Conservation (phyloP, 2,113 vertebrate species). For the Aldabrachelys gigantea region DNA sequence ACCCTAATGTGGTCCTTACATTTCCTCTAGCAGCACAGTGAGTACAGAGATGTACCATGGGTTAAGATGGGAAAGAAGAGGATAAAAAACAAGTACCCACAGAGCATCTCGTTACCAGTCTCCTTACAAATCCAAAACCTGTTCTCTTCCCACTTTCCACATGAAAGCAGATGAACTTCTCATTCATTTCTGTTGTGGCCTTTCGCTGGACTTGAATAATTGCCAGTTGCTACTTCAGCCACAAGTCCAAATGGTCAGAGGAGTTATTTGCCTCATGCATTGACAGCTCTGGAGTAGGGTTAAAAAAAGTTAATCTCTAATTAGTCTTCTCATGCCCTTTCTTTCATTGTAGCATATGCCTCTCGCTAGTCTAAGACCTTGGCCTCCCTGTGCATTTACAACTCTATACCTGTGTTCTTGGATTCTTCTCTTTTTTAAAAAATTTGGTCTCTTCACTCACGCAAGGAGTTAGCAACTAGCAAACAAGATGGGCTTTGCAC, state of each 20-base stretch:
- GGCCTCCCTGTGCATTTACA: neutral
- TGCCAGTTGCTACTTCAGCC: neutral
- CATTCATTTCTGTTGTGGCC: neutral
- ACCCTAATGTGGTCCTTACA: neutral
- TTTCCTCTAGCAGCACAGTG: neutral
- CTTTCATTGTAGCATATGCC: accelerated
- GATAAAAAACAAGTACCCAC: neutral
- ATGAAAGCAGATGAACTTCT: neutral
- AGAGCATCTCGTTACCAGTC: neutral
- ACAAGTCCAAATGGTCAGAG: constrained; percentile 35
- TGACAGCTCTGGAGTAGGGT: constrained; percentile 31
- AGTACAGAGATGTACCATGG: accelerated
- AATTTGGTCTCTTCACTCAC: neutral
- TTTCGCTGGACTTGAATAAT: constrained; percentile 6
- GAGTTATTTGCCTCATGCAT: constrained; percentile 40
- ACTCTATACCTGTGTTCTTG: neutral
- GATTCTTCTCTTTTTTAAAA: neutral
- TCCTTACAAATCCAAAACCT: neutral
- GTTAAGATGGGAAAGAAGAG: neutral
- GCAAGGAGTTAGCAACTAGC: constrained; percentile 50
- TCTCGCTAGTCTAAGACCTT: neutral
- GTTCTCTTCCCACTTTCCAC: neutral
- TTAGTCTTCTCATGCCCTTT: accelerated
- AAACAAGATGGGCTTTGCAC: constrained; percentile 70
- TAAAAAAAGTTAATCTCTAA: accelerated